Evolutionary conservation across 2,113 vertebrate species (phyloP).

Genomic region (Podocnemis expansa): DNA sequence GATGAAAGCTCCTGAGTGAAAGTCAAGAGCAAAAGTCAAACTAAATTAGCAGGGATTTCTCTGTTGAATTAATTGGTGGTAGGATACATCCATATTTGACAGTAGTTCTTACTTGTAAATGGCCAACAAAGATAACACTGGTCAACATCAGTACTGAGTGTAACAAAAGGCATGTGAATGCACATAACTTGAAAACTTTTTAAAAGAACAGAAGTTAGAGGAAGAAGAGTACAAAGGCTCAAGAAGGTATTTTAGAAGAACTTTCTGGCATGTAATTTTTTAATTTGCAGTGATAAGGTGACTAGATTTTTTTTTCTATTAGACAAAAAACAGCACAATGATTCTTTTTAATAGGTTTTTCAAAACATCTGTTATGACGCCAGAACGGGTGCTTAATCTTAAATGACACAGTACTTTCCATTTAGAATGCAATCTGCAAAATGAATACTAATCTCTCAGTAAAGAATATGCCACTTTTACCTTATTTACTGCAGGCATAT

Average conservation of each 20-base stretch:
- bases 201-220: not conserved
- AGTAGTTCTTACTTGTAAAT: fast-evolving
- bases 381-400: conserved; percentile 53
- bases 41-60: not conserved
- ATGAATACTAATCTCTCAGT: conserved; percentile 37
- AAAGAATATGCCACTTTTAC: conserved; percentile 19
- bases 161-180: not conserved
- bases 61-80: not conserved
- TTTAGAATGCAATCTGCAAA: conserved; percentile 40
- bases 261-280: not conserved
- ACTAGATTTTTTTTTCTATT: not conserved
- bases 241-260: conserved; percentile 11
- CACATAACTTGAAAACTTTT: not conserved
- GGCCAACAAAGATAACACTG: fast-evolving
- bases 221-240: not conserved
- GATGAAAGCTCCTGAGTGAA: not conserved
- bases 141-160: not conserved
- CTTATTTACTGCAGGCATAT: conserved; percentile 28
- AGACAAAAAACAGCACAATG: conserved; percentile 36
- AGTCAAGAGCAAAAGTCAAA: not conserved
- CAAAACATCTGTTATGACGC: conserved; percentile 51
- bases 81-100: fast-evolving
- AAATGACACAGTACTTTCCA: conserved; percentile 45
- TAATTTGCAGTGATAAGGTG: conserved; percentile 7
- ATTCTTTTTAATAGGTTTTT: conserved; percentile 61